These are phyloP conservation scores for Furnarius figulus DNA, from an alignment of 2,113 vertebrate genomes.

Conservation along the genomic window DNA sequence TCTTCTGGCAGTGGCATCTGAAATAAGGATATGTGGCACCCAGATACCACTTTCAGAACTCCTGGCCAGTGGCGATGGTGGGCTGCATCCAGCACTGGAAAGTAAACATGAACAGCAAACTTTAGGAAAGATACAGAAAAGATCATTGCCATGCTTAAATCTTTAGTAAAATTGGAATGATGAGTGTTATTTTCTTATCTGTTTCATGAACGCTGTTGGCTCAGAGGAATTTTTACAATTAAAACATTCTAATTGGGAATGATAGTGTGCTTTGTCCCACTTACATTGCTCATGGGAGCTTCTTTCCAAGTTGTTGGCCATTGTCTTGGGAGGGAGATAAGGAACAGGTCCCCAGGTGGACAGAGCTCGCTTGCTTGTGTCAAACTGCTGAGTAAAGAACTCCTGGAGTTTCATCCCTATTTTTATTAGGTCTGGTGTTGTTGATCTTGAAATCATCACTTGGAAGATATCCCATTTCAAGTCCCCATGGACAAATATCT, in stretches of 20 bases:
- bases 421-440: conserved; percentile 98
- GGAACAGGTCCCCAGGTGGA: conserved; percentile 97
- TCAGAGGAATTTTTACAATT: not conserved
- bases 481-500: conserved; percentile 97
- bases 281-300: conserved; percentile 88
- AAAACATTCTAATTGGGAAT: not conserved
- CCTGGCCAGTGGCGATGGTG: conserved; percentile 98
- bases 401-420: conserved; percentile 99
- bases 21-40: conserved; percentile 98
- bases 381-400: conserved; percentile 99
- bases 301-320: conserved; percentile 84
- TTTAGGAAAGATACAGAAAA: not conserved
- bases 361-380: conserved; percentile 95
- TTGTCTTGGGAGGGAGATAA: conserved; percentile 91
- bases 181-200: not conserved
- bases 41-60: conserved; percentile 90
- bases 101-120: not conserved
- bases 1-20: conserved; percentile 94
- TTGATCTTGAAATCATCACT: conserved; percentile 98
- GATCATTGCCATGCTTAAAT: fast-evolving
- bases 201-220: not conserved
- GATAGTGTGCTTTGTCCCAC: not conserved
- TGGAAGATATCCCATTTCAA: conserved; percentile 99
- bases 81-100: conserved; percentile 89
- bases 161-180: not conserved